Conservation (phyloP, 1,140 invertebrate species). For the Drosophila busckii region DNA sequence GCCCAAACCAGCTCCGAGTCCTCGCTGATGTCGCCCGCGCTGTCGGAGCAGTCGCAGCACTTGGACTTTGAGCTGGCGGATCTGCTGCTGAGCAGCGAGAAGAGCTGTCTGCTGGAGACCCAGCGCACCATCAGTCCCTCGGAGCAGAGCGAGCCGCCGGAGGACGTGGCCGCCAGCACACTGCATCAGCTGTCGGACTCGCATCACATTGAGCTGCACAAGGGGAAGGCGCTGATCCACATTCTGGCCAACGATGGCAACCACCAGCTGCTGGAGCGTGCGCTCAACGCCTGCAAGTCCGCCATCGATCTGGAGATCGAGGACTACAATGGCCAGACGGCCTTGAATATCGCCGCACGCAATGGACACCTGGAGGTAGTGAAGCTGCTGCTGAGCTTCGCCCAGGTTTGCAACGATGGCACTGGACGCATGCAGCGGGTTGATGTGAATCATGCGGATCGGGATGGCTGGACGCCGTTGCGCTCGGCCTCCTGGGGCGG, state of each 20-base stretch:
- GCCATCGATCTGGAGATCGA: slow-evolving; percentile 82
- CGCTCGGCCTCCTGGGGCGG: slow-evolving; percentile 94
- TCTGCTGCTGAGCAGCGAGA: slow-evolving; percentile 70
- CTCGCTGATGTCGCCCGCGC: slow-evolving; percentile 73
- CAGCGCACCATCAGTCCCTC: slow-evolving; percentile 72
- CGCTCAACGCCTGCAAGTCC: slow-evolving; percentile 82
- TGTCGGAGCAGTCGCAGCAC: slow-evolving; percentile 77
- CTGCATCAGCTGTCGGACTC: slow-evolving; percentile 73
- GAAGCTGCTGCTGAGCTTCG: slow-evolving; percentile 80
- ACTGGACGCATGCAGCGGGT: slow-evolving; percentile 82
- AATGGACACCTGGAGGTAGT: slow-evolving; percentile 89
- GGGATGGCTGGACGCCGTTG: slow-evolving; percentile 93
- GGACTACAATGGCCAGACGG: slow-evolving; percentile 89
- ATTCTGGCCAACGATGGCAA: slow-evolving; percentile 88
- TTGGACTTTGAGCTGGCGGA: slow-evolving; percentile 78
- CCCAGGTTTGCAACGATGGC: slow-evolving; percentile 79
- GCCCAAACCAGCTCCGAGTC: slow-evolving; percentile 73
- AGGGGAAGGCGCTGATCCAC: slow-evolving; percentile 86
- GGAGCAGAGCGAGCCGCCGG: slow-evolving; percentile 72
- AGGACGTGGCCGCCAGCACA: slow-evolving; percentile 68
- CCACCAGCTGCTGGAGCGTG: slow-evolving; percentile 82
- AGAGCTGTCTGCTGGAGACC: slow-evolving; percentile 68
- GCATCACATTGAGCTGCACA: slow-evolving; percentile 81
- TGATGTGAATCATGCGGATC: slow-evolving; percentile 89
- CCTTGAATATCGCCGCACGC: slow-evolving; percentile 89